Base-by-base conservation (phyloP, 1,140 invertebrate species). In the Neoseiulus cucumeris region DNA sequence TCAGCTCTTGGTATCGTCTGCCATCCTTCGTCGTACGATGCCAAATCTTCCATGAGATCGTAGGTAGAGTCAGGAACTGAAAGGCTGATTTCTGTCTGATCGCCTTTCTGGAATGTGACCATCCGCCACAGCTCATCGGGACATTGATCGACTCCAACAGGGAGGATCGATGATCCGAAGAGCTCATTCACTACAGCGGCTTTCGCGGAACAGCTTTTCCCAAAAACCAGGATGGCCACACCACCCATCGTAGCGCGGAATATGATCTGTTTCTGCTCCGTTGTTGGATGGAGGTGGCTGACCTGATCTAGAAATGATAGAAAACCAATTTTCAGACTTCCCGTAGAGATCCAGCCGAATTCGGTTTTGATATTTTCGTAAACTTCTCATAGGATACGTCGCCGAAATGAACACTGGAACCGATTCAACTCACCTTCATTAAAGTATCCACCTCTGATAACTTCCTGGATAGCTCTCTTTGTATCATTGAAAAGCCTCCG, bases 101-200 rank as follows among this genome's bases (percentile, higher is more conserved):
- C 73, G n/a, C 85, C 85, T 71, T 85, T 84, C 68, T 80, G 80
- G 68, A 89, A 81, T 68, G 83, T 80, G 69, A 88, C 82, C 82
- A 84, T 85, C 74, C 85, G 75, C 79, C 84, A 86, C 45, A 73
- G 72, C 44, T 71, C 68, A 7, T 67, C 42, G 20, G 55, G 22
- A 39, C 64, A 51, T 7, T 72, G 66, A 6, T 55, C 33, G 14
- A 73, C 76, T 42, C 80, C 78, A 9, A 79, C 65, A 0, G 86
- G 86, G 20, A 89, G 73, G 64, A 86, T 75, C 42, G 79, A 74
- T 67, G 79, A 74, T 1, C 81, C 82, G 51, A 89, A 78, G 29
- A 89, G 75, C 69, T 82, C 81, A 74, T 89, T 88, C 1, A 87
- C 79, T 42, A 89, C 74, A 12, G 82, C 74, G 2, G 84, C 85